Evolutionary conservation across 35 echinoderm and acorn worm genomes (phyloP).

Genomic region (Apostichopus californicus): DNA sequence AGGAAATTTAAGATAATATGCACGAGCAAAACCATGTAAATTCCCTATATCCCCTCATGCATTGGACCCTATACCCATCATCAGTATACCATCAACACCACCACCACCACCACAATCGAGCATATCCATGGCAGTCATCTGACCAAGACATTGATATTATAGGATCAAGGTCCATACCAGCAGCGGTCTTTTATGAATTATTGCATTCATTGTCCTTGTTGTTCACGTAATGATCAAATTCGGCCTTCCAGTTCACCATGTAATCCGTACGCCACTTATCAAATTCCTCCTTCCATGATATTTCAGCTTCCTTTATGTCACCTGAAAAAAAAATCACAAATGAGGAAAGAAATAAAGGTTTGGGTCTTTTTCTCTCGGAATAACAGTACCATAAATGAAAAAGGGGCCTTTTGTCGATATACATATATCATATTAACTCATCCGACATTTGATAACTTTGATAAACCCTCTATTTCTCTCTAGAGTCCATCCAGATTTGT

Average conservation of each 20-base stretch:
- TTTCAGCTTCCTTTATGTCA: slow-evolving; percentile 92
- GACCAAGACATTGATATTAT: not conserved
- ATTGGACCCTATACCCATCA: slow-evolving; percentile 45
- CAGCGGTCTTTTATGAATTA: not conserved
- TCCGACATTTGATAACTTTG: too few relatives aligned
- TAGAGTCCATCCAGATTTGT: too few relatives aligned
- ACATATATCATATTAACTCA: too few relatives aligned
- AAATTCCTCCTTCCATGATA: slow-evolving; percentile 92
- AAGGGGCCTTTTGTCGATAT: too few relatives aligned
- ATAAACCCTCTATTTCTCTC: too few relatives aligned
- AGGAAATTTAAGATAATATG: not conserved
- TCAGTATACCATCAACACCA: not conserved
- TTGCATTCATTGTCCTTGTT: slow-evolving; percentile 76
- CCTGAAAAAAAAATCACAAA: slow-evolving; percentile 34
- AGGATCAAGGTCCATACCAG: not conserved
- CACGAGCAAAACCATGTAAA: not conserved
- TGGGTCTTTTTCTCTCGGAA: too few relatives aligned
- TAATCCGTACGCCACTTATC: slow-evolving; percentile 91
- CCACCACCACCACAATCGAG: not conserved
- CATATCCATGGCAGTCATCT: not conserved
- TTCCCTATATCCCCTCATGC: slow-evolving; percentile 6
- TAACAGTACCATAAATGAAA: too few relatives aligned
- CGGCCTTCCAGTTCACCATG: slow-evolving; percentile 98
- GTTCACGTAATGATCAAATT: slow-evolving; percentile 87
- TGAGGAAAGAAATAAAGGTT: too few relatives aligned